Evolutionary conservation across 2,113 vertebrate genomes (phyloP).

Genomic region (Coptodon bakossiorum): DNA sequence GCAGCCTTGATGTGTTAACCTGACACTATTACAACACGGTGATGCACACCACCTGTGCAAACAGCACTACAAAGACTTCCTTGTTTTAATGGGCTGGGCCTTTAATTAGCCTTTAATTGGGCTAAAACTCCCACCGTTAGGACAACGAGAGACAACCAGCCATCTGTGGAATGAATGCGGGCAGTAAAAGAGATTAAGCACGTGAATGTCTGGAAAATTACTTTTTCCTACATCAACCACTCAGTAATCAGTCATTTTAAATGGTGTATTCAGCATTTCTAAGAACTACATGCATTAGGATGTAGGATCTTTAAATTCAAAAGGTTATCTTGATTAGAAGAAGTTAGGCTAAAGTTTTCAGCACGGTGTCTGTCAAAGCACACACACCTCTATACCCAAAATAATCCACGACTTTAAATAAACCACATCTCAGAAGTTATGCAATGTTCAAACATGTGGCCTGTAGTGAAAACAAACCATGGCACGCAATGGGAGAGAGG

Average conservation of each 20-base stretch:
- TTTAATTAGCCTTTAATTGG: conserved; percentile 67
- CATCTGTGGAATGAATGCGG: conserved; percentile 10
- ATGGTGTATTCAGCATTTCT: neutral
- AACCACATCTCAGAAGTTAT: conserved; percentile 62
- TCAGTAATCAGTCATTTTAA: neutral
- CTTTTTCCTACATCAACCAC: neutral
- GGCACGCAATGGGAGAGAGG: conserved; percentile 67
- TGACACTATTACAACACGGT: conserved; percentile 48
- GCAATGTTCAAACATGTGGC: conserved; percentile 70
- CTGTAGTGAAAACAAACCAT: conserved; percentile 64
- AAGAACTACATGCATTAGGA: neutral
- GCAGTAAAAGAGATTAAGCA: neutral
- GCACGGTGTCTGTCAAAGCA: neutral
- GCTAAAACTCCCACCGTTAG: conserved; percentile 16
- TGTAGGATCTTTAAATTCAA: neutral
- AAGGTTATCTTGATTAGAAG: neutral
- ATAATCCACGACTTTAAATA: conserved; percentile 58
- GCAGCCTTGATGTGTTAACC: conserved; percentile 24
- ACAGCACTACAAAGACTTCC: conserved; percentile 59
- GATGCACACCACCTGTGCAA: conserved; percentile 64
- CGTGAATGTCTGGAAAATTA: conserved; percentile 12
- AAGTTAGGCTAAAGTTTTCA: neutral
- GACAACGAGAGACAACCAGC: conserved; percentile 8
- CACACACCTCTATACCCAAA: conserved; percentile 12
- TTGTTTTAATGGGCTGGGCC: conserved; percentile 54